Conservation (phyloP, 1,140 invertebrate species). For the Drosophila takahashii region DNA sequence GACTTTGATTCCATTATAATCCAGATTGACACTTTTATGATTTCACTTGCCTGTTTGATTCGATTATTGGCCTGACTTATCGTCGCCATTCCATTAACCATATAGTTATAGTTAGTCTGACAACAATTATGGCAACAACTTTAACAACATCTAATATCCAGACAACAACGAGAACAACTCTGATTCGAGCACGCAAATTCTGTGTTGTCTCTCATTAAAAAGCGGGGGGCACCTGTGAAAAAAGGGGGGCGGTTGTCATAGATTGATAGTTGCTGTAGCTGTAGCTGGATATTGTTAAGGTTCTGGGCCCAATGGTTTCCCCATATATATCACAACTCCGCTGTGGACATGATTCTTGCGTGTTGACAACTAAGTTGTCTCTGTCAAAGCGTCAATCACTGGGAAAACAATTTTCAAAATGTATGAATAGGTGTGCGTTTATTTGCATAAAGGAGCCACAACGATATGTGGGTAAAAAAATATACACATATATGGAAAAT, state of each 20-base stretch:
- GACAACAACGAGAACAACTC: constrained; percentile 40
- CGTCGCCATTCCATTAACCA: constrained; percentile 31
- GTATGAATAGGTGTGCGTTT: constrained; percentile 5
- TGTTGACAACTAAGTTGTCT: constrained; percentile 74
- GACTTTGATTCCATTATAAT: constrained; percentile 21
- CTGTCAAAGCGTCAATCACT: constrained; percentile 72
- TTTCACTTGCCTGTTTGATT: constrained; percentile 64
- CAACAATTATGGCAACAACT: constrained; percentile 40
- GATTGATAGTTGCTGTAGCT: constrained; percentile 53
- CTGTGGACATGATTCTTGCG: constrained; percentile 72
- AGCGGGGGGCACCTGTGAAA: constrained; percentile 31
- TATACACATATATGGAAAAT: constrained; percentile 8
- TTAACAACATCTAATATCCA: constrained; percentile 37
- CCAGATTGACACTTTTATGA: constrained; percentile 69
- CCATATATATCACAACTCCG: constrained; percentile 12
- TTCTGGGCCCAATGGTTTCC: not conserved
- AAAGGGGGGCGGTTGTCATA: constrained; percentile 32
- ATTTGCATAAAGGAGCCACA: constrained; percentile 28
- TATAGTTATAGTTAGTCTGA: constrained; percentile 22
- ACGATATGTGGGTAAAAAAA: constrained; percentile 5
- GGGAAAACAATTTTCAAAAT: constrained; percentile 42
- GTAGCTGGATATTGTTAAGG: constrained; percentile 8
- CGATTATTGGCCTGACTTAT: constrained; percentile 37
- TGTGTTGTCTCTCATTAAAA: constrained; percentile 77
- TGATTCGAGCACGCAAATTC: constrained; percentile 69